Evolutionary conservation across 1,140 invertebrate species (phyloP).

Genomic region (Aricia agestis): DNA sequence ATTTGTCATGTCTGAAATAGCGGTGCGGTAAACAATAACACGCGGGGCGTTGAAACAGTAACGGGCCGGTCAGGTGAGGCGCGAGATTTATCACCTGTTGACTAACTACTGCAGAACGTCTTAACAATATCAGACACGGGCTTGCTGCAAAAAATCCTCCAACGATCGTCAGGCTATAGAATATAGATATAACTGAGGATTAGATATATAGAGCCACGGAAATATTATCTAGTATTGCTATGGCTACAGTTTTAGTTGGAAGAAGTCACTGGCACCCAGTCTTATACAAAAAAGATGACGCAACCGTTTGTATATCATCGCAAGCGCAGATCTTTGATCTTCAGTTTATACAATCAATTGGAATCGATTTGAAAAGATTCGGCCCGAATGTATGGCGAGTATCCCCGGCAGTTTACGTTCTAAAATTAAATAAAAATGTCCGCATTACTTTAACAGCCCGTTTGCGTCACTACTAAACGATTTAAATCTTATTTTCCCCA

Average conservation of each 20-base stretch:
- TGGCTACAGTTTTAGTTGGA: neutral
- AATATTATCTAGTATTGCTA: neutral
- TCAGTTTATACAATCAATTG: neutral
- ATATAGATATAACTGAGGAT: neutral
- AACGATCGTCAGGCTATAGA: no score
- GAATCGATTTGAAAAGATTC: neutral
- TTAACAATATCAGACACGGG: neutral
- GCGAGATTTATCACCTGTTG: neutral
- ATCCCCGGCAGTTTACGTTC: neutral
- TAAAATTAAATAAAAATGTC: neutral
- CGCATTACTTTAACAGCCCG: neutral
- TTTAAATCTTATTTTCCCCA: neutral
- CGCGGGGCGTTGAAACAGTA: neutral
- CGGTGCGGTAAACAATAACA: neutral
- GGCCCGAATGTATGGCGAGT: neutral
- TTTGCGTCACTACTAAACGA: neutral
- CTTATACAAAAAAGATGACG: neutral
- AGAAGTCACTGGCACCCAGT: neutral
- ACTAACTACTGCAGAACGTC: neutral
- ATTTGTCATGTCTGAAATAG: neutral
- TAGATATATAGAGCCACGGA: no score
- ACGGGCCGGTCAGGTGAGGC: neutral
- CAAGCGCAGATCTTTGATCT: neutral
- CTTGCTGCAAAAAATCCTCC: neutral
- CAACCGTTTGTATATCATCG: neutral